These are phyloP conservation scores for Bos javanicus DNA, from an alignment of 2,113 vertebrate genomes.

Conservation along the genomic window DNA sequence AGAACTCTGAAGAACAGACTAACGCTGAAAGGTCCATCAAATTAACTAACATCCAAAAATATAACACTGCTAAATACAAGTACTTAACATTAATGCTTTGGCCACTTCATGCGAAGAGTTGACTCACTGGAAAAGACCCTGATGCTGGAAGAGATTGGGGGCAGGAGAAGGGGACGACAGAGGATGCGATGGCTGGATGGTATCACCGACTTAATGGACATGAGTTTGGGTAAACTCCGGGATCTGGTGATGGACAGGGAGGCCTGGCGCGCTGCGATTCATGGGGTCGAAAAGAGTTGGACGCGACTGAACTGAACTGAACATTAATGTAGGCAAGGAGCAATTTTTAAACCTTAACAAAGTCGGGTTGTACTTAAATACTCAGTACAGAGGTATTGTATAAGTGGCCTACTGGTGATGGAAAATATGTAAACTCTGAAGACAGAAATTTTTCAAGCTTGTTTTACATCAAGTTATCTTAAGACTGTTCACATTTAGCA, in stretches of 20 bases:
- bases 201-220: too few relatives aligned
- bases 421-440: neutral
- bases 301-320: neutral
- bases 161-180: too few relatives aligned
- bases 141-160: too few relatives aligned
- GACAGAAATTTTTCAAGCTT: neutral
- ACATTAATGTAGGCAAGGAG: neutral
- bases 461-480: slow-evolving; percentile 15
- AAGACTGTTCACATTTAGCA: neutral
- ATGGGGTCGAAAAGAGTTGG: too few relatives aligned
- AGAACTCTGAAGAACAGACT: neutral
- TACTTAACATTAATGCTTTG: neutral
- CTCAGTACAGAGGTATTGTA: neutral
- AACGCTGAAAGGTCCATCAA: neutral
- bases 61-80: neutral
- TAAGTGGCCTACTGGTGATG: neutral
- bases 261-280: too few relatives aligned
- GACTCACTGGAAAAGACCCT: too few relatives aligned
- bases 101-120: too few relatives aligned
- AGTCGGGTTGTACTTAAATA: neutral
- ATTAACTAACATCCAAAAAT: slow-evolving; percentile 18
- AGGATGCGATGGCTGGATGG: too few relatives aligned
- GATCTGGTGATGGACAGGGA: too few relatives aligned
- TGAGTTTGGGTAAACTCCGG: too few relatives aligned
- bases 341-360: neutral